A percentile compares a stretch with the other conserved stretches of the same genome.
phyloP scores from a whole-genome alignment of 1,140 invertebrate species.

The Coptotermes formosanus region DNA sequence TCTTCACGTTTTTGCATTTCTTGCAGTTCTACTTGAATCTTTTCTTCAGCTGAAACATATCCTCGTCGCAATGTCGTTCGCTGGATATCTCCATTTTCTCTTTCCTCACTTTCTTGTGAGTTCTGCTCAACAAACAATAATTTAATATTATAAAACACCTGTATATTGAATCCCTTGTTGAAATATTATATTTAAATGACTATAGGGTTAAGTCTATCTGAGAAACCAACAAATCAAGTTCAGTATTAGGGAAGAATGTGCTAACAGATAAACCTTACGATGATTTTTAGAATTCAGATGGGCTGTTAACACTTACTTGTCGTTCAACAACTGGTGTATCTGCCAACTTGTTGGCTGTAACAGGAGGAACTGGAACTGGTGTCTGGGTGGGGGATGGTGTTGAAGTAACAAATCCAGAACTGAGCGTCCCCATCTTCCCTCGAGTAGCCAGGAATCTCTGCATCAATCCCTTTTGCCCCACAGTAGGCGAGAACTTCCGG shows the following conservation, averaged over 20 bases:
- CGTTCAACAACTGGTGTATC: not conserved
- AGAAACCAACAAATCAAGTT: no score
- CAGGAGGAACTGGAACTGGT: not conserved
- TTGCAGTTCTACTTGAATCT: constrained; percentile 14
- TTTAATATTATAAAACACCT: no score
- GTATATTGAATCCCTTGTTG: no score
- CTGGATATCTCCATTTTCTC: not conserved
- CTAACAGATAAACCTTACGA: no score
- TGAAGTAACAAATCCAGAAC: not conserved
- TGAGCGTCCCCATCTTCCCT: constrained; percentile 25
- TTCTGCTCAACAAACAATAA: not conserved
- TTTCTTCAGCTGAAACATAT: constrained; percentile 27
- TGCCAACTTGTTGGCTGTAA: not conserved
- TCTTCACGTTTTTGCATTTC: constrained; percentile 29
- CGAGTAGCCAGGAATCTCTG: constrained; percentile 30
- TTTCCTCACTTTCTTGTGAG: not conserved
- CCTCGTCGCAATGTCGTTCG: not conserved
- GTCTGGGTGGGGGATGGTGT: not conserved
- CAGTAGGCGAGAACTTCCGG: not conserved
- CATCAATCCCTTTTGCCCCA: constrained; percentile 31
- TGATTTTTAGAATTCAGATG: no score
- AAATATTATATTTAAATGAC: no score
- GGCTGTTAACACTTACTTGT: not conserved
- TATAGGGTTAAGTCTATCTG: no score
- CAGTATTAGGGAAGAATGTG: no score